Conservation (phyloP, 2,888 invertebrate species). For the Agrotis segetum region DNA sequence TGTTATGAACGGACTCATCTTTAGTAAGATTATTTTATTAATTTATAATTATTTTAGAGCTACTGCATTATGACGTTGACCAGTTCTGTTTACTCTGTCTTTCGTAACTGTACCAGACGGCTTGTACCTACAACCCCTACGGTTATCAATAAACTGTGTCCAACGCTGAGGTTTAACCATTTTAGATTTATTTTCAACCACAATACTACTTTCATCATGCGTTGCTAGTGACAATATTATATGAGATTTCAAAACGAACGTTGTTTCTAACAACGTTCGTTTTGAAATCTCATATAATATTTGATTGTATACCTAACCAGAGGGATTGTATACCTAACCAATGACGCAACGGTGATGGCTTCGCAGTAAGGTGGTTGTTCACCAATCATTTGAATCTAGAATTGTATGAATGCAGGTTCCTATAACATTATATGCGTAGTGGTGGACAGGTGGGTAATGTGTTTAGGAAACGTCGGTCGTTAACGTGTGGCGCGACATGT, state of each 20-base stretch:
- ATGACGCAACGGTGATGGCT: too few species aligned
- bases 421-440: neutral
- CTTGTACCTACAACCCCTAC: neutral
- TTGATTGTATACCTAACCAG: too few species aligned
- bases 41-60: neutral
- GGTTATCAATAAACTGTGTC: neutral
- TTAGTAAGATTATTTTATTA: neutral
- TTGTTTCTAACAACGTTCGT: too few species aligned
- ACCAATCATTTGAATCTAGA: neutral
- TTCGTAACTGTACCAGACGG: neutral
- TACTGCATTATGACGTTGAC: neutral
- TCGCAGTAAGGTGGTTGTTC: neutral
- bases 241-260: too few species aligned
- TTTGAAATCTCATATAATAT: too few species aligned
- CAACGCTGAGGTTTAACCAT: neutral
- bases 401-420: neutral
- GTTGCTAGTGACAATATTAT: neutral
- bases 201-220: neutral
- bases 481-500: conserved; percentile 20
- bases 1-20: conserved; percentile 4
- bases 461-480: neutral
- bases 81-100: neutral
- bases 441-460: neutral
- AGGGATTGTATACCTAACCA: too few species aligned
- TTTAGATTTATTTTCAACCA: too few species aligned